Evolutionary conservation across 53 echinoderm and acorn worm genomes (phyloP).

Genomic region (Mesocentrotus franciscanus): DNA sequence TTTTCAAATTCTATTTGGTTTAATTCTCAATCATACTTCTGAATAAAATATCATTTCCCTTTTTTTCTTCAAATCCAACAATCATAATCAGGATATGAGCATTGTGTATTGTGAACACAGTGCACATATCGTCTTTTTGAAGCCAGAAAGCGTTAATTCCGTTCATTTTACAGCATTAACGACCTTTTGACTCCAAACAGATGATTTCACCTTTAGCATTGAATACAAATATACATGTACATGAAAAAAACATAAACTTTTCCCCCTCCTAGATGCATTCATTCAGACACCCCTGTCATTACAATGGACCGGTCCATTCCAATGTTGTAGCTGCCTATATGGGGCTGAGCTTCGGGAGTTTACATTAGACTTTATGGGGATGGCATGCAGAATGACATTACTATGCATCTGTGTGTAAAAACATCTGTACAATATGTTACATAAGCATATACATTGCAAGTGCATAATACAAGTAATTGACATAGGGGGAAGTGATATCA

Average conservation of each 20-base stretch:
- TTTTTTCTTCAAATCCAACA: neutral
- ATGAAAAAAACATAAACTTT: neutral
- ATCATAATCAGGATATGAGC: neutral
- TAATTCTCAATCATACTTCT: neutral
- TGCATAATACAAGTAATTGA: neutral
- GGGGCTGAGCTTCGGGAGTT: neutral
- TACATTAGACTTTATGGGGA: neutral
- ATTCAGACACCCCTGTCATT: neutral
- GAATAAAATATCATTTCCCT: neutral
- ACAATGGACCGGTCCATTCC: neutral
- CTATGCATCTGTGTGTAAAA: neutral
- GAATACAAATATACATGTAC: neutral
- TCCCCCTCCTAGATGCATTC: neutral
- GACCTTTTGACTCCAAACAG: neutral
- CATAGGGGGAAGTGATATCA: neutral
- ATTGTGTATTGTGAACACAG: neutral
- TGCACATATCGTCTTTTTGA: too few relatives aligned
- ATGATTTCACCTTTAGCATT: neutral
- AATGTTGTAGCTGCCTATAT: neutral
- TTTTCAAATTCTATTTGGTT: slow-evolving; percentile 16
- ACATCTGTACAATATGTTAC: neutral
- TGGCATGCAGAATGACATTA: neutral
- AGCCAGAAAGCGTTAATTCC: too few relatives aligned
- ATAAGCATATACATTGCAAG: neutral
- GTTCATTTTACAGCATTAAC: too few relatives aligned